phyloP scores from a whole-genome alignment of 2,797 vertebrate species.

The Schizopygopsis malacanthus region DNA sequence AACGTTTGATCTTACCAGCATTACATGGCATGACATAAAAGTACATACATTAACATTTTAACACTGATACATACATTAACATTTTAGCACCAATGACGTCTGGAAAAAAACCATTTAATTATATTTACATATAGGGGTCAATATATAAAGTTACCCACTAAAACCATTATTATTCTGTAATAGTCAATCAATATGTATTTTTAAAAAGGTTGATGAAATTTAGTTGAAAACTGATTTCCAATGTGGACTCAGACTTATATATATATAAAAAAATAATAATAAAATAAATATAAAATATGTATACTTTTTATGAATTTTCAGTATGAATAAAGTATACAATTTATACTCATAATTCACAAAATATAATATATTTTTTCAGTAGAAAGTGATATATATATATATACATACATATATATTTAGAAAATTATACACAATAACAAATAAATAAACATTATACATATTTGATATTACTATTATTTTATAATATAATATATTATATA shows the following conservation, averaged over 20 bases:
- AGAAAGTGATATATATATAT: too few relatives aligned
- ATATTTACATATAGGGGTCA: background rate
- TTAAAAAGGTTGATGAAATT: background rate
- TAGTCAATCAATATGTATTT: background rate
- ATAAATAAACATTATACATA: background rate
- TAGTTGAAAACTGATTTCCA: background rate
- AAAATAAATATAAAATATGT: too few relatives aligned
- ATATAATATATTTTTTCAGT: too few relatives aligned
- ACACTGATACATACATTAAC: background rate
- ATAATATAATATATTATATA: background rate
- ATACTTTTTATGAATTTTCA: too few relatives aligned
- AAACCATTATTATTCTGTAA: background rate
- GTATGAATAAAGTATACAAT: background rate
- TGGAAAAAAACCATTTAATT: slow-evolving; percentile 15
- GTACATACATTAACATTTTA: slow-evolving; percentile 3
- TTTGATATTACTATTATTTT: background rate
- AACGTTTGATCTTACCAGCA: slow-evolving; percentile 20
- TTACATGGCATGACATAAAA: slow-evolving; percentile 19
- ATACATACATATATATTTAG: background rate
- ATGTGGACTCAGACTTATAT: background rate
- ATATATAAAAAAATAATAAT: too few relatives aligned
- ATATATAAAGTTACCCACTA: background rate
- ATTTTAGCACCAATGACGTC: slow-evolving; percentile 5
- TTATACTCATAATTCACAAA: background rate
- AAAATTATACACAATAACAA: background rate